Conservation (phyloP, 2,797 vertebrate genomes). For the Pyrocephalus nanus region DNA sequence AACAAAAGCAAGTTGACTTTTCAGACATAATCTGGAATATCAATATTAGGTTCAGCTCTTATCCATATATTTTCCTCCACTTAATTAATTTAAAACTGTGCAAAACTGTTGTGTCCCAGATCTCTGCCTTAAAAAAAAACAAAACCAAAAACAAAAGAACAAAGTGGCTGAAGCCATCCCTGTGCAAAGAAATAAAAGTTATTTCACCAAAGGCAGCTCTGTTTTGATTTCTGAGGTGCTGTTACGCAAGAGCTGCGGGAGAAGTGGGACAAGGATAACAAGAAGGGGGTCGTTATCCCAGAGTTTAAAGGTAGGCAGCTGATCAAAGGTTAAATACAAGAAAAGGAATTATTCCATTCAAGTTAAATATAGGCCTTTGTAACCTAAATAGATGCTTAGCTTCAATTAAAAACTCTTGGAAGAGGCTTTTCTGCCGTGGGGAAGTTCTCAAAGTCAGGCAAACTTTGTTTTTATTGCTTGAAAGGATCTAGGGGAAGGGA, state of each 20-base stretch:
- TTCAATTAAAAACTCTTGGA: constrained; percentile 59
- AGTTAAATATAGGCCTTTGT: constrained; percentile 27
- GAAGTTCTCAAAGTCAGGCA: constrained; percentile 60
- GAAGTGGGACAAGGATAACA: constrained; percentile 36
- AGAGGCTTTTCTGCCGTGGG: not conserved
- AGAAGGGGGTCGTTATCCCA: not conserved
- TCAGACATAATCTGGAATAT: not conserved
- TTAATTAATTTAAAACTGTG: not conserved
- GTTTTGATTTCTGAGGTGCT: not conserved
- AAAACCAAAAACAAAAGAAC: not conserved
- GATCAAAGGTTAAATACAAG: constrained; percentile 66
- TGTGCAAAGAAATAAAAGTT: not conserved
- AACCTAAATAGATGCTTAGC: constrained; percentile 59
- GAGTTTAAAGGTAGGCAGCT: constrained; percentile 58
- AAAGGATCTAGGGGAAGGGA: not conserved
- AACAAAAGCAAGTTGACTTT: not conserved
- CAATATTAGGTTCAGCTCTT: not conserved
- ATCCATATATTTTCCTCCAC: no score
- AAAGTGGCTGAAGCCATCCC: not conserved
- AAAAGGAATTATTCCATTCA: constrained; percentile 53
- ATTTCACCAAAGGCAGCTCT: not conserved
- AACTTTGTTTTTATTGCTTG: constrained; percentile 14
- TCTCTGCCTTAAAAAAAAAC: not conserved
- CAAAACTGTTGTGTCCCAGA: not conserved
- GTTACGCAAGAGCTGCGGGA: not conserved